Evolutionary conservation across 92 coral and sea anemone genomes (phyloP), one percentile per base, ranked within the genome.

Genomic region (Chrysogorgia sp.): DNA sequence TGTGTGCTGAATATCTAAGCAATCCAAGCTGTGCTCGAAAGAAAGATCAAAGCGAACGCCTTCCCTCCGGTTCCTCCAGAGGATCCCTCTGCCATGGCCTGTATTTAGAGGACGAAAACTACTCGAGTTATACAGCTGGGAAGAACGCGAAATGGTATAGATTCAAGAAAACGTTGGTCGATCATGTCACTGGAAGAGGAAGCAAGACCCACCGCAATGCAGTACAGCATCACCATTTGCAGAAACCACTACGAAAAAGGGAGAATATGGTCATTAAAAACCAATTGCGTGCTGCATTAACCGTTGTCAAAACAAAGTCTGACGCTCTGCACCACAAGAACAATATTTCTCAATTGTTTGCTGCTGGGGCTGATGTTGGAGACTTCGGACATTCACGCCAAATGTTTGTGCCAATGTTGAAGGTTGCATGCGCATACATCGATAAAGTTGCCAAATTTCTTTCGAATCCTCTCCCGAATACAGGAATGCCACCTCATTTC

Each of bases 331-430:
- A 70, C 43, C 47, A 70, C 29, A 60, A 70, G 47, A n/a, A 20
- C 61, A 25, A 49, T 14, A 49, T 70, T 10, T 52, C 59, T 24
- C 61, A 70, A 22, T 31, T 70, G 37, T 70, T 9, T n/a, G 41
- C 76, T 47, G 61, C 61, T 22, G 76, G 76, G 26, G 34, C 58
- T 45, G 76, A 45, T 70, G 60, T 70, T 7, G 76, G 76, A 70
- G 76, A 70, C 76, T 70, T 40, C 33, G 60, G 61, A 45, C 76
- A 70, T 41, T 70, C 76, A 5, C 43, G 76, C 14, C 60, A 47
- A 23, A 24, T 70, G 61, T 70, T 70, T 70, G 76, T 70, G 60
- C 61, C 60, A 1, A 70, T 70, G 76, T 45, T 70, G 30, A 47
- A 45, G 41, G 76, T 26, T 70, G 74, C 74, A 34, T 67, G 74